Evolutionary conservation across 2,113 vertebrate species (phyloP), one percentile per base, ranked within the genome.

Genomic region (Menidia beryllina): DNA sequence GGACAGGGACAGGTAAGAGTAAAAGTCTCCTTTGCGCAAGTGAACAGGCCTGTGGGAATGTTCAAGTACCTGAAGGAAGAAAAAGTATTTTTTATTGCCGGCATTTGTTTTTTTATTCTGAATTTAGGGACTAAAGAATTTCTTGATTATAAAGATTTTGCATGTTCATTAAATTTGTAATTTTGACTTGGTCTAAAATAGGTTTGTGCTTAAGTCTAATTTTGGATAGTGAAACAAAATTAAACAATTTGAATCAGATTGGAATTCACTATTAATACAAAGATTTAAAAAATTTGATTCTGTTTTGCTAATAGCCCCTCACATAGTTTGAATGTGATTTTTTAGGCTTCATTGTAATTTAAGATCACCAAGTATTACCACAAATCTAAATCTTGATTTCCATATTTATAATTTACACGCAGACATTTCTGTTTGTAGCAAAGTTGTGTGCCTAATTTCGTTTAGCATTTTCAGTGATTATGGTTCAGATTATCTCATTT

Each of bases 1-100:
- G 61, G 98, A 99, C 74, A 99, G 95, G 11, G 98, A 98, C 79
- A 99, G 90, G 70, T 99, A 99, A 69, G 97, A 96, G 91, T 99
- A 99, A 84, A 99, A 99, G 90, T 99, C 98, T 4, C 97, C 96
- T 64, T 96, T 97, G 48, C 95, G 94, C 48, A 98, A 92, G 55
- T 95, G 95, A 48, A 98, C 94, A 74, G 95, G 95, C 59, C 94
- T 93, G 73, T 97, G 97, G 81, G 97, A 97, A 86, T 98, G 96
- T 77, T 99, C 95, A 30, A 98, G 80, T 34, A 99, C 96, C 90
- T 91, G 77, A 3, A 62, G 53, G 14, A 19, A 45, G 45, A 38
- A 39, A n/a, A 36, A 38, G 49, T 53, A 15, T 52, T 51, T 51
- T 63, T 63, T 30, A 36, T 47, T 38, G 48, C 30, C 34, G 3